These are phyloP conservation scores for Alcedo atthis DNA, from an alignment of 2,797 vertebrate genomes.

Conservation along the genomic window DNA sequence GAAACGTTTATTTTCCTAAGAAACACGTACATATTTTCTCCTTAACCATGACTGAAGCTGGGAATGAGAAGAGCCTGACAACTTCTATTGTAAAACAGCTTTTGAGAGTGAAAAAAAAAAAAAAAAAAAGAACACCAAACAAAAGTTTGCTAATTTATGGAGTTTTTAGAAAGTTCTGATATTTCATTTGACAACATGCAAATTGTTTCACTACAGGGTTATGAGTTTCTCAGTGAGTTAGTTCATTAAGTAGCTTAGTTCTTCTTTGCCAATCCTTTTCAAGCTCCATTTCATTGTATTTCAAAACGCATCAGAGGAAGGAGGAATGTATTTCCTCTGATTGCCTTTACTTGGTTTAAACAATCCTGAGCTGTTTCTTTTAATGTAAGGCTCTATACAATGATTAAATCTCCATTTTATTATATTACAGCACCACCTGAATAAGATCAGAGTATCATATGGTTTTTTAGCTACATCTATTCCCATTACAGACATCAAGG, in stretches of 20 bases:
- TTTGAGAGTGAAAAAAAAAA: background rate
- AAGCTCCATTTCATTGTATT: background rate
- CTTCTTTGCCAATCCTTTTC: background rate
- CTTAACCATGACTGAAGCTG: background rate
- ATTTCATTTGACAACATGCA: background rate
- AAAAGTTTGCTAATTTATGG: background rate
- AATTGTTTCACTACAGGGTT: background rate
- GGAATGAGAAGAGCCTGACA: background rate
- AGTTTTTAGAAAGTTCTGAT: background rate
- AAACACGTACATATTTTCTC: background rate
- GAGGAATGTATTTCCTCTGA: background rate
- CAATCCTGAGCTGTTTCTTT: background rate
- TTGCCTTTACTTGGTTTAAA: background rate
- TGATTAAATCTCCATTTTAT: conserved; percentile 6
- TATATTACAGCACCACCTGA: background rate
- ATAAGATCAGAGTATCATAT: background rate
- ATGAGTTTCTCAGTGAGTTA: background rate
- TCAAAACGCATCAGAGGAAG: background rate
- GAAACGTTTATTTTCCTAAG: background rate
- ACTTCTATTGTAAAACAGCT: background rate
- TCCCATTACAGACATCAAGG: background rate
- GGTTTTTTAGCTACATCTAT: background rate
- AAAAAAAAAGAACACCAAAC: background rate
- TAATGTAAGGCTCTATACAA: background rate
- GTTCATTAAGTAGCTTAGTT: background rate